Evolutionary conservation across 2,797 vertebrate species (phyloP).

Genomic region (Atherinosoma microstoma): DNA sequence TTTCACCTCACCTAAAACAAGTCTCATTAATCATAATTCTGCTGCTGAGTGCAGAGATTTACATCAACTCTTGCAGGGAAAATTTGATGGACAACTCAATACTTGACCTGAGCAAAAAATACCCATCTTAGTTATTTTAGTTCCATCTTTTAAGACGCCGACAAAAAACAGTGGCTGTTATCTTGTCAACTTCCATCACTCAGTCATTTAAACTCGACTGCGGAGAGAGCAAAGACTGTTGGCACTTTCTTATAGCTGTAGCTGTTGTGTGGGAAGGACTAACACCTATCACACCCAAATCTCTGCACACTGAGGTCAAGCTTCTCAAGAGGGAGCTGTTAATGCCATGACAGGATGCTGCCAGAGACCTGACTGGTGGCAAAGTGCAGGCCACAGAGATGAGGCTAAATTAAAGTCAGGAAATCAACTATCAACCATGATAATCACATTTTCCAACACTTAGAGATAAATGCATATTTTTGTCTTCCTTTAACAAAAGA

Average conservation of each 20-base stretch:
- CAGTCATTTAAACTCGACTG: slow-evolving; percentile 3
- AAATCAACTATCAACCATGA: neutral
- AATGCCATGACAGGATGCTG: slow-evolving; percentile 27
- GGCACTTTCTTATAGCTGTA: slow-evolving; percentile 12
- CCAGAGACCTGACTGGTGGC: slow-evolving; percentile 18
- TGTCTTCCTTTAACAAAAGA: neutral
- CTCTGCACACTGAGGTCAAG: slow-evolving; percentile 10
- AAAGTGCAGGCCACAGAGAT: slow-evolving; percentile 14
- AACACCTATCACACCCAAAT: slow-evolving; percentile 12
- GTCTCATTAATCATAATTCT: slow-evolving; percentile 5
- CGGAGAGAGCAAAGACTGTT: neutral
- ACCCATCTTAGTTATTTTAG: slow-evolving; percentile 1
- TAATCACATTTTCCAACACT: neutral
- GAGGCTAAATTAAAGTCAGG: neutral
- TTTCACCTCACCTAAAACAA: neutral
- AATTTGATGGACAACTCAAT: slow-evolving; percentile 14
- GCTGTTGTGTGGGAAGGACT: neutral
- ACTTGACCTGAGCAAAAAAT: neutral
- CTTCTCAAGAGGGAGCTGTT: slow-evolving; percentile 9
- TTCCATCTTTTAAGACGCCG: slow-evolving; percentile 7
- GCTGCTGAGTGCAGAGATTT: neutral
- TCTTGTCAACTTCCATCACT: slow-evolving; percentile 31
- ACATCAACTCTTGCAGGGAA: neutral
- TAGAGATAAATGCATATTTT: neutral
- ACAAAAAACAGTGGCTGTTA: slow-evolving; percentile 8